Conservation (phyloP, 2,113 vertebrate species). For the Phylloscopus trochiloides region DNA sequence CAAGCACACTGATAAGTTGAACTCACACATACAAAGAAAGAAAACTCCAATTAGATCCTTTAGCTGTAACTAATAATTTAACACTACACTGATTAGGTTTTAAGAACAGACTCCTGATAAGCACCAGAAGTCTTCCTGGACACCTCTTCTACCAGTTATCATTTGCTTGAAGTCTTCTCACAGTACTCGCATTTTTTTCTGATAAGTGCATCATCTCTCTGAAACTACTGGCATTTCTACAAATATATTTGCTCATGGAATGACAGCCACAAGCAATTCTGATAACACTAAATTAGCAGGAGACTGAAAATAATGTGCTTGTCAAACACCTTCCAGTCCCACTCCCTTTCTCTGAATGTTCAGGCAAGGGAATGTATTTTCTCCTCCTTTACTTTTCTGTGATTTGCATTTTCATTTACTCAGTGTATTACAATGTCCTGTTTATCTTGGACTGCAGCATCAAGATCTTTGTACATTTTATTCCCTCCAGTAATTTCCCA, state of each 20-base stretch:
- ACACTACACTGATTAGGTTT: background rate
- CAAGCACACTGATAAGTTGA: background rate
- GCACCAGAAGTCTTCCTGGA: background rate
- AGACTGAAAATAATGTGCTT: conserved; percentile 24
- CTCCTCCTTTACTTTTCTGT: background rate
- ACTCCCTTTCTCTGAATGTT: background rate
- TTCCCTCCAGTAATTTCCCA: conserved; percentile 39
- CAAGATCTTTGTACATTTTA: conserved; percentile 4
- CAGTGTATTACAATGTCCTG: background rate
- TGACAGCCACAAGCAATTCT: background rate
- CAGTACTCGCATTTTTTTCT: background rate
- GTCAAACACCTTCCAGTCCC: background rate
- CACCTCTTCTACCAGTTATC: background rate
- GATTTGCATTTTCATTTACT: conserved; percentile 57
- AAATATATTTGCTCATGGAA: conserved; percentile 15
- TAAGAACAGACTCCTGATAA: background rate
- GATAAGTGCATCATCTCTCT: background rate
- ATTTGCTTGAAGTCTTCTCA: background rate
- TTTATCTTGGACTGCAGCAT: conserved; percentile 48
- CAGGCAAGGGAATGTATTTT: background rate
- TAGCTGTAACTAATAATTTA: background rate
- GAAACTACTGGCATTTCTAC: background rate
- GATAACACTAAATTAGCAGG: conserved; percentile 26
- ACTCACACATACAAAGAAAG: background rate
- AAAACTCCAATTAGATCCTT: background rate